A percentile compares a stretch with the other conserved stretches of the same genome.
These are phyloP conservation scores for Odontocerum albicorne DNA, from an alignment of 2,888 invertebrate species.

Conservation along the genomic window DNA sequence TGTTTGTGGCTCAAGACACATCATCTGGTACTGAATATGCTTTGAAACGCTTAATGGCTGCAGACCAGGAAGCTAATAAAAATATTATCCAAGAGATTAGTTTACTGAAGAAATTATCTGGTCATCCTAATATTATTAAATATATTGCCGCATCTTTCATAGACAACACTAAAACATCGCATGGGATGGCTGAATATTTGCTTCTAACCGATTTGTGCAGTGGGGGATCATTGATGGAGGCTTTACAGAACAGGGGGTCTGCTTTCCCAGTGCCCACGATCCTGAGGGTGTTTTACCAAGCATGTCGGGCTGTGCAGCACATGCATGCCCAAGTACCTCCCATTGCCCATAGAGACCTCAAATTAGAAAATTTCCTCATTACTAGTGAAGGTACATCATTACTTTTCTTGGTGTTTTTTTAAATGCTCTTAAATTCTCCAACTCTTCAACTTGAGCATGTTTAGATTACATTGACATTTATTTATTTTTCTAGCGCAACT, in stretches of 20 bases:
- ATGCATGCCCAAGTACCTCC: conserved; percentile 90
- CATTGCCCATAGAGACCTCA: conserved; percentile 94
- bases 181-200: conserved; percentile 87
- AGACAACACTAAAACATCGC: conserved; percentile 75
- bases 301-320: conserved; percentile 86
- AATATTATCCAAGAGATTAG: conserved; percentile 82
- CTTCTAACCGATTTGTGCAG: conserved; percentile 91
- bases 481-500: no score
- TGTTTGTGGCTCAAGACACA: conserved; percentile 91
- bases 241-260: conserved; percentile 59
- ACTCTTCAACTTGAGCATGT: no score
- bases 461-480: no score
- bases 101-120: conserved; percentile 83
- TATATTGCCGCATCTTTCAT: conserved; percentile 84
- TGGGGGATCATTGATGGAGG: conserved; percentile 75
- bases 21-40: conserved; percentile 88
- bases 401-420: background rate
- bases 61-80: conserved; percentile 78
- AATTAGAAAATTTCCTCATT: conserved; percentile 93
- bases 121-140: conserved; percentile 90
- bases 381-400: conserved; percentile 68
- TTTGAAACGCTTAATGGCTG: conserved; percentile 84
- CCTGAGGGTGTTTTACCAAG: conserved; percentile 88
- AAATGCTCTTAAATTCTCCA: no score
- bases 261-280: conserved; percentile 70